Evolutionary conservation across 2,888 invertebrate genomes (phyloP).

Genomic region (Drosophila basisetae): DNA sequence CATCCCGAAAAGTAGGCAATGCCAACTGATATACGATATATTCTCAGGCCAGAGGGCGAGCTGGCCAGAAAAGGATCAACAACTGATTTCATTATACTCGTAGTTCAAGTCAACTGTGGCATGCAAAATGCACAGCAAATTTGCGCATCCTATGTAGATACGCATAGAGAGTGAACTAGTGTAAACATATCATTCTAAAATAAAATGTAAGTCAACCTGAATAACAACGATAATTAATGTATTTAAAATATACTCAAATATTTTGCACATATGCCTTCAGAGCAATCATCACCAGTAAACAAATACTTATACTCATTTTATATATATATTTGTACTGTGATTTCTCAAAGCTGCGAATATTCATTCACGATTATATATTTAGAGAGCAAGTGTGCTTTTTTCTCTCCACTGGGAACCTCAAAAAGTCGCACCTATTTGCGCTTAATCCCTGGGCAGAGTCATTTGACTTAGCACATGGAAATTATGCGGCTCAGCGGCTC

Average conservation of each 20-base stretch:
- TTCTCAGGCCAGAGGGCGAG: not conserved
- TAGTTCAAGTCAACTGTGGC: constrained; percentile 25
- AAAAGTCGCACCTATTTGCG: not conserved
- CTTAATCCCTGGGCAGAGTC: constrained; percentile 4
- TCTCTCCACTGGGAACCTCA: not conserved
- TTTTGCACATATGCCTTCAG: not conserved
- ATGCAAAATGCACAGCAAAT: constrained; percentile 9
- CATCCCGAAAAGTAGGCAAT: constrained; percentile 1
- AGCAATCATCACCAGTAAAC: not conserved
- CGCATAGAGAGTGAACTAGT: not conserved
- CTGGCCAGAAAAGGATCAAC: not conserved
- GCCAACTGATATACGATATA: constrained; percentile 25
- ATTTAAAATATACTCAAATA: not conserved
- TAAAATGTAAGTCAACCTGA: not conserved
- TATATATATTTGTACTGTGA: not conserved
- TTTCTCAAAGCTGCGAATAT: not conserved
- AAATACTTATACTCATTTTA: not conserved
- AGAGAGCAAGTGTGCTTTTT: not conserved
- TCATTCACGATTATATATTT: not conserved
- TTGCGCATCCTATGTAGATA: not conserved
- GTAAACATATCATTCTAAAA: not conserved
- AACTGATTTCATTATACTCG: constrained; percentile 33
- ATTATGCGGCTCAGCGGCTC: constrained; percentile 67
- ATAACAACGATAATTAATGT: not conserved
- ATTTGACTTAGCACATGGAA: constrained; percentile 40